Evolutionary conservation across 1,140 invertebrate genomes (phyloP), one percentile per base, ranked within the genome.

Genomic region (Zeugodacus cucurbitae): DNA sequence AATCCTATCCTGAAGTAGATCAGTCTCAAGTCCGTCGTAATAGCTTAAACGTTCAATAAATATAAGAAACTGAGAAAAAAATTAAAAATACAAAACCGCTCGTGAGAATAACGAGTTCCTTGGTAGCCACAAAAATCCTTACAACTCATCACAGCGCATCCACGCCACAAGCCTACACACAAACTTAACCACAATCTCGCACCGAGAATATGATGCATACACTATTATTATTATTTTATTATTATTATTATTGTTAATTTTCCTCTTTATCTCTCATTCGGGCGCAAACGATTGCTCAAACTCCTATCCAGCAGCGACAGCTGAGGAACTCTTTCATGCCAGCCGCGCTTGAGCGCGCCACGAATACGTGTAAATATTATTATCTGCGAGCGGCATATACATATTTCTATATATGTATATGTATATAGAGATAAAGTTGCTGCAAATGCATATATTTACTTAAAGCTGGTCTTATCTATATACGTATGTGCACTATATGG

Each of bases 361-460:
- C 37, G 8, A 37, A 74, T 41, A 17, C 48, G 48, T 17, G 37
- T 34, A 41, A 41, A 22, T 74, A 41, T 74, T 74, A 26, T 48
- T 82, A 62, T 26, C 22, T 62, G 58, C 22, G 17, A 6, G 26
- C n/a, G 26, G 6, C n/a, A 62, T 22, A 62, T 10, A 5, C 22
- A 58, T 34, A 14, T 26, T 10, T 29, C 4, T n/a, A 34, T 67
- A 14, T 26, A 26, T 26, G 26, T 62, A 62, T 14, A 59, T 14
- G 14, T 10, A 59, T 4, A 59, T 1, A 59, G 22, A 59, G 11
- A 20, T 57, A 20, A 14, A 57, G n/a, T 59, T 26, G 6, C 5
- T 59, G 58, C 7, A n/a, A 59, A 59, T 26, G 58, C 58, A 62
- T n/a, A 48, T 82, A 82, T 82, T 82, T 82, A 82, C 74, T 82